Evolutionary conservation across 1,140 invertebrate genomes (phyloP).

Genomic region (Apocrypta bakeri): DNA sequence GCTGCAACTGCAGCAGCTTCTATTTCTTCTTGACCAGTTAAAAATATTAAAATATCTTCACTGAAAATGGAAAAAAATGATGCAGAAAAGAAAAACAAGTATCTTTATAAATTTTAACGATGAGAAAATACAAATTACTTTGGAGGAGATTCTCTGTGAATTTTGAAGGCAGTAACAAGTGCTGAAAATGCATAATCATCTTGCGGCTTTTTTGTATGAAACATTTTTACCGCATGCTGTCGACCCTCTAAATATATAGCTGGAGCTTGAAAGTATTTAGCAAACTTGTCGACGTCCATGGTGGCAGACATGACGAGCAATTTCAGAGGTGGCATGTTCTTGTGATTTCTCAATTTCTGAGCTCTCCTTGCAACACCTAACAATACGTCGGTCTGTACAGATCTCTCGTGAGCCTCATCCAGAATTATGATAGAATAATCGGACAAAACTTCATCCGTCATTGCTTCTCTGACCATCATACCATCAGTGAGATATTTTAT

Average conservation of each 20-base stretch:
- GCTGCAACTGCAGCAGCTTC: conserved; percentile 89
- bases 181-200: conserved; percentile 90
- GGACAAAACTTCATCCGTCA: conserved; percentile 81
- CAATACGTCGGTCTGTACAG: conserved; percentile 95
- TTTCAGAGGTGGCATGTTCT: conserved; percentile 79
- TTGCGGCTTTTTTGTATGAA: conserved; percentile 83
- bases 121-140: conserved; percentile 80
- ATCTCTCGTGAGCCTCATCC: conserved; percentile 98
- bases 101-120: conserved; percentile 37
- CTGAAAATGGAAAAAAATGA: conserved; percentile 68
- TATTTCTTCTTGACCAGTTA: conserved; percentile 99
- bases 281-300: conserved; percentile 95
- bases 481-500: conserved; percentile 96
- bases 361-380: conserved; percentile 88
- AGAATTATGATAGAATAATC: conserved; percentile 92
- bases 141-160: conserved; percentile 87
- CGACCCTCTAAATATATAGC: conserved; percentile 93
- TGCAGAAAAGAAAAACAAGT: conserved; percentile 20
- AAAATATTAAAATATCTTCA: conserved; percentile 95
- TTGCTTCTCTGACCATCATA: conserved; percentile 93
- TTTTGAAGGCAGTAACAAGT: conserved; percentile 92
- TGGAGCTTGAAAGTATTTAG: conserved; percentile 90
- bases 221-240: conserved; percentile 88
- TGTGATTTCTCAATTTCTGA: conserved; percentile 81
- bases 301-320: conserved; percentile 96